Conservation (phyloP, 2,113 vertebrate species). For the Scortum barcoo region DNA sequence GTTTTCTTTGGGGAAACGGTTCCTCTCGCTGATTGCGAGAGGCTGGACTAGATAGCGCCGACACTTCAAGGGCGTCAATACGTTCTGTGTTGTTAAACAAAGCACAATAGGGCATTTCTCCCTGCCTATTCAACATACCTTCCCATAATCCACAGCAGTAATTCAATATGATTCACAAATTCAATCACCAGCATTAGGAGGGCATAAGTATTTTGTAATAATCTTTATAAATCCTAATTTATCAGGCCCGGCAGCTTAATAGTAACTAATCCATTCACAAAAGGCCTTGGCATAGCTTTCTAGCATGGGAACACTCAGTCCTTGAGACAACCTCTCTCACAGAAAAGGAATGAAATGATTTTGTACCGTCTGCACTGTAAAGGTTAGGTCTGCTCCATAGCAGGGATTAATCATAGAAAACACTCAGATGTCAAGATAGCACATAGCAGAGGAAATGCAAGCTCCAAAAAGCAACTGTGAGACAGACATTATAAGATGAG, state of each 20-base stretch:
- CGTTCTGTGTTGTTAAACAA: constrained; percentile 65
- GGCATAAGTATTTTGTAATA: constrained; percentile 83
- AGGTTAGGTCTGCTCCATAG: constrained; percentile 76
- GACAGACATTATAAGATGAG: constrained; percentile 45
- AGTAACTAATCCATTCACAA: constrained; percentile 84
- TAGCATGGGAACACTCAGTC: constrained; percentile 80
- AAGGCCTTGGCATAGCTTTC: constrained; percentile 80
- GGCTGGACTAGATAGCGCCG: constrained; percentile 61
- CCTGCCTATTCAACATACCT: constrained; percentile 64
- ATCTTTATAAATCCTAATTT: constrained; percentile 85
- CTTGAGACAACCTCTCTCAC: constrained; percentile 81
- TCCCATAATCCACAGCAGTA: constrained; percentile 71
- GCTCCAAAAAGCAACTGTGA: constrained; percentile 39
- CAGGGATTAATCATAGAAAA: constrained; percentile 74
- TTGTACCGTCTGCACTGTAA: constrained; percentile 68
- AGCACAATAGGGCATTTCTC: constrained; percentile 59
- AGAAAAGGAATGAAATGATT: constrained; percentile 75
- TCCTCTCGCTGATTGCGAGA: constrained; percentile 56
- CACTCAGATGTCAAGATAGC: constrained; percentile 71
- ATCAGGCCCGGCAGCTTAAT: constrained; percentile 83
- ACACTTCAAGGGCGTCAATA: constrained; percentile 73
- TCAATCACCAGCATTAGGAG: constrained; percentile 82
- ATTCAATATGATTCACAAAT: constrained; percentile 83
- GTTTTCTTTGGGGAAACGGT: constrained; percentile 70
- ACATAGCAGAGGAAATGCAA: constrained; percentile 43